phyloP scores from a whole-genome alignment of 2,797 vertebrate genomes.

The Sebastes matsubarae region DNA sequence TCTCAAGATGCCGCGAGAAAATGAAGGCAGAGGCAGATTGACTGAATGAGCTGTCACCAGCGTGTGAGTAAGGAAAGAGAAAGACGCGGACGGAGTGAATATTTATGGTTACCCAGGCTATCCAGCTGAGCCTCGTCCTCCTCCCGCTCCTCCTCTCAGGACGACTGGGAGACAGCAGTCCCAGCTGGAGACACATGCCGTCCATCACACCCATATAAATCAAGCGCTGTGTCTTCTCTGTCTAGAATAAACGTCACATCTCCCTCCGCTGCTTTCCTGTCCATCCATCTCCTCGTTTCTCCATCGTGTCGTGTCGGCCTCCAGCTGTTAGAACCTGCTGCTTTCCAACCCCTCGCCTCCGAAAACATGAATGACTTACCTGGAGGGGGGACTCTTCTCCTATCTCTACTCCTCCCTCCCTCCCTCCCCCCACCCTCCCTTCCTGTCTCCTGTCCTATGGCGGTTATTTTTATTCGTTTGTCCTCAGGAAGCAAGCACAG shows the following conservation, averaged over 20 bases:
- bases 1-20: not conserved
- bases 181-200: constrained; percentile 63
- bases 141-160: constrained; percentile 47
- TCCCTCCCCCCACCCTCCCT: constrained; percentile 6
- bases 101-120: constrained; percentile 67
- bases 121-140: constrained; percentile 72
- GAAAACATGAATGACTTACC: constrained; percentile 31
- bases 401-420: constrained; percentile 29
- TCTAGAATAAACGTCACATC: not conserved
- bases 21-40: not conserved
- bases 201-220: constrained; percentile 61
- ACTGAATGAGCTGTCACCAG: not conserved
- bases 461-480: constrained; percentile 78
- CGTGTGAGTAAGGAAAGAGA: not conserved
- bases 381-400: constrained; percentile 18
- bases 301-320: not conserved
- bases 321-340: not conserved
- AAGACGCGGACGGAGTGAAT: not conserved
- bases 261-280: constrained; percentile 1
- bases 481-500: constrained; percentile 65
- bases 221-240: constrained; percentile 2
- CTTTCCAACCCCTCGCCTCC: not conserved
- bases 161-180: constrained; percentile 66
- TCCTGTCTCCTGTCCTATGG: constrained; percentile 37
- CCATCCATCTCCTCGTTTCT: constrained; percentile 14